These are phyloP conservation scores for Pempheris klunzingeri DNA, from an alignment of 2,797 vertebrate species.

Conservation along the genomic window DNA sequence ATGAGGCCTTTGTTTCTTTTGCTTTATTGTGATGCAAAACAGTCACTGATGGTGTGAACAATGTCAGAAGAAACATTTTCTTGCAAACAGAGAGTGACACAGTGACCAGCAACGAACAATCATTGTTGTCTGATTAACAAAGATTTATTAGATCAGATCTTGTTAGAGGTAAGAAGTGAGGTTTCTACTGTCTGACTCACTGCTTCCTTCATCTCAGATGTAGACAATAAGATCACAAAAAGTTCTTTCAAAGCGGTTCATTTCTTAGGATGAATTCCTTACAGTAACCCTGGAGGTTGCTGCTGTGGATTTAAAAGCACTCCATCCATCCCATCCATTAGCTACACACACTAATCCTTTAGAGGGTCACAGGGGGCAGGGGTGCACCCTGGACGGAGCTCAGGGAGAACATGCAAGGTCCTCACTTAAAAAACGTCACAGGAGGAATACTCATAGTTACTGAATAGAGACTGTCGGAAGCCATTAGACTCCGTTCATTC, in stretches of 20 bases:
- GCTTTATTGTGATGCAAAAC: neutral
- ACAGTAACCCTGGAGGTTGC: neutral
- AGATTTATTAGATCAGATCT: neutral
- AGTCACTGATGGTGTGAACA: neutral
- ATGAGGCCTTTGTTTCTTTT: slow-evolving; percentile 1
- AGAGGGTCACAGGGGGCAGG: too few species aligned
- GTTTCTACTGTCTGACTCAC: neutral
- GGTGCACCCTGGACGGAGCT: too few species aligned
- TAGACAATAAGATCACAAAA: too few species aligned
- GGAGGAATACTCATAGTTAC: too few species aligned
- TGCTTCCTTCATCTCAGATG: too few species aligned
- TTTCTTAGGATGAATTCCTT: neutral
- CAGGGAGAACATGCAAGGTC: too few species aligned
- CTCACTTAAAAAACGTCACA: too few species aligned
- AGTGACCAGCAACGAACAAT: neutral
- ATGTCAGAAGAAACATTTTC: neutral
- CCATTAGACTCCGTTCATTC: too few species aligned
- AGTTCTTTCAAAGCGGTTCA: neutral
- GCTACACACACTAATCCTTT: too few species aligned
- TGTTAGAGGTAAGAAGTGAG: neutral
- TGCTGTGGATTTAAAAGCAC: neutral
- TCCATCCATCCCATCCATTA: too few species aligned
- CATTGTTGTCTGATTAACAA: neutral
- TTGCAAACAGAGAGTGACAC: neutral
- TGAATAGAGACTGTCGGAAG: too few species aligned